Percentiles rank a stretch among this genome's conserved stretches.
Conservation (phyloP, 1,140 invertebrate genomes). For the Drosophila simulans region DNA sequence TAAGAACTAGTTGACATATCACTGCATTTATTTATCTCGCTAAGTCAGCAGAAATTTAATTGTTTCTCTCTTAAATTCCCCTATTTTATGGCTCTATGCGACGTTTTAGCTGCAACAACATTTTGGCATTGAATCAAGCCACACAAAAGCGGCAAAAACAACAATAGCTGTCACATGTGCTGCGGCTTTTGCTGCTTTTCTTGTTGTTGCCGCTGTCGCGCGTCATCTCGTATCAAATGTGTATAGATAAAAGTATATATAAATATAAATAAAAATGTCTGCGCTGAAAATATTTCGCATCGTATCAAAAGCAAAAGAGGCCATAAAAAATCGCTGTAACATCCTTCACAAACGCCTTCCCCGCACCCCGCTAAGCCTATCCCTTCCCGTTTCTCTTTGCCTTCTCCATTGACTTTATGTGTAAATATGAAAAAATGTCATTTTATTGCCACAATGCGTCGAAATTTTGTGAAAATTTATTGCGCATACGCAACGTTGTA, state of each 20-base stretch:
- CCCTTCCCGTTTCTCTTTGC: slow-evolving; percentile 2
- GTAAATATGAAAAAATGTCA: slow-evolving; percentile 83
- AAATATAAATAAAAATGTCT: slow-evolving; percentile 70
- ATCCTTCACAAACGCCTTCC: slow-evolving; percentile 34
- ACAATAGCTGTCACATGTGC: slow-evolving; percentile 47
- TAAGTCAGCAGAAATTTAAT: slow-evolving; percentile 31
- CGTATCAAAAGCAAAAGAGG: slow-evolving; percentile 58
- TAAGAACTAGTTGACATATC: slow-evolving; percentile 17
- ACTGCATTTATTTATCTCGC: slow-evolving; percentile 9
- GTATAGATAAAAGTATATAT: slow-evolving; percentile 49
- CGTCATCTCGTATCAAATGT: slow-evolving; percentile 55
- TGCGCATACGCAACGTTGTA: slow-evolving; percentile 76
- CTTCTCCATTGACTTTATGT: slow-evolving; percentile 72
- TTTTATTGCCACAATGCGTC: slow-evolving; percentile 82
- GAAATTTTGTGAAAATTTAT: slow-evolving; percentile 82
- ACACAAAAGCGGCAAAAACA: slow-evolving; percentile 13
- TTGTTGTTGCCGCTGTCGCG: slow-evolving; percentile 28
- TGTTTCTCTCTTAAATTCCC: slow-evolving; percentile 34
- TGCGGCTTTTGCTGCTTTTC: slow-evolving; percentile 10
- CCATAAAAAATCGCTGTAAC: slow-evolving; percentile 69
- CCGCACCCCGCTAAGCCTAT: slow-evolving; percentile 17
- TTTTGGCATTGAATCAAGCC: slow-evolving; percentile 57
- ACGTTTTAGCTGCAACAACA: slow-evolving; percentile 52
- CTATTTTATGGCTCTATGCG: slow-evolving; percentile 44
- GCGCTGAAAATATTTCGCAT: slow-evolving; percentile 72